Evolutionary conservation across 2,888 invertebrate species (phyloP), one percentile per base, ranked within the genome.

Genomic region (Dicyrtoma fusca): DNA sequence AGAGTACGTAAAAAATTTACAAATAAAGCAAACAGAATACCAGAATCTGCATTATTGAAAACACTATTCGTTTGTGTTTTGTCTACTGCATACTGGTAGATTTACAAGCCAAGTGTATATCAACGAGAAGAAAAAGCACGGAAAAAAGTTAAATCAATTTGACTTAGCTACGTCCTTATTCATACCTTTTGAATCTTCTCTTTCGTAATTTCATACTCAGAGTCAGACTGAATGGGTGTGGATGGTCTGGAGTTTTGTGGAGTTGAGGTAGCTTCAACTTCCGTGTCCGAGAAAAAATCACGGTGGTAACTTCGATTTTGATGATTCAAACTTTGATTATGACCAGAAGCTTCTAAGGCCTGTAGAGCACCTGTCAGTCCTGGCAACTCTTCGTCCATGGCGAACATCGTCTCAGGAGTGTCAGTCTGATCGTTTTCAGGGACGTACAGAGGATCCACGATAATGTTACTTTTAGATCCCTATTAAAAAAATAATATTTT

Each of bases 201-300:
- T 8, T 34, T 34, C 45, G 74, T 81, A 44, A 84, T 82, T 84
- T 97, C 97, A 82, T 94, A 91, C 83, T 97, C 97, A 0, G 96
- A 95, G 84, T 97, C 97, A 53, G 96, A 96, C 83, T 95, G 95
- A 75, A 92, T 89, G 8, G 95, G 95, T 14, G 94, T 91, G 76
- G 90, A 89, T 49, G 91, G 89, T 74, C 94, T 88, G 45, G 91
- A 91, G 75, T 87, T 85, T 75, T 82, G 81, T n/a, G 84, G 84
- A 45, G 68, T 69, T 34, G 55, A 51, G 10, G 74, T 74, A 8
- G 73, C 79, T 62, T 77, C 81, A 23, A 79, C 77, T 75, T 81
- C 81, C 53, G 80, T 80, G 59, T 81, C 80, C 10, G 80, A 81
- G 61, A 74, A 81, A 65, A 81, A 81, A 53, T 80, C 80, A 13